phyloP scores from a whole-genome alignment of 2,888 invertebrate species.

The Rotaria sp. region DNA sequence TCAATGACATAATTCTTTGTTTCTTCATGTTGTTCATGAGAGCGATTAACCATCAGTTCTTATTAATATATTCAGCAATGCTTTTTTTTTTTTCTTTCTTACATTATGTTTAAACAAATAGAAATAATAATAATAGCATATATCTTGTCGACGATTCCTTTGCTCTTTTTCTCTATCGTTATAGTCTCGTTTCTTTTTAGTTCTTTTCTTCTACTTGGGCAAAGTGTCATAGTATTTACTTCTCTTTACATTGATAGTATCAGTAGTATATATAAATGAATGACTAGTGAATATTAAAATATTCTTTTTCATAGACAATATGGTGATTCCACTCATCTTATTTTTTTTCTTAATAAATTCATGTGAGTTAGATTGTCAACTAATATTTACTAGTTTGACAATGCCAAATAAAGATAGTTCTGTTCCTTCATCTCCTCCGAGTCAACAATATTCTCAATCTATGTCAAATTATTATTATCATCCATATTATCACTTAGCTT shows the following conservation, averaged over 20 bases:
- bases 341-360: neutral
- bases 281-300: neutral
- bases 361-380: neutral
- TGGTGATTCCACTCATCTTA: neutral
- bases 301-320: neutral
- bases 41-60: neutral
- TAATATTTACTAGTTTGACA: neutral
- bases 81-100: neutral
- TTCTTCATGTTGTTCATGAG: neutral
- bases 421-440: neutral
- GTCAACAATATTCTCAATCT: neutral
- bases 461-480: neutral
- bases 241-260: neutral
- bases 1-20: no score
- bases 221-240: neutral
- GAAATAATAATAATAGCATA: neutral
- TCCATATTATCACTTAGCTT: constrained; percentile 14
- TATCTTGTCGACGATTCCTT: neutral
- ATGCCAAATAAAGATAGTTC: constrained; percentile 11
- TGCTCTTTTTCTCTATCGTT: neutral
- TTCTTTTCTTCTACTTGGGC: neutral
- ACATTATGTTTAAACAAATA: neutral
- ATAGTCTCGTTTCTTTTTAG: neutral
- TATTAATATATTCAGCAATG: neutral
- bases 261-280: neutral